phyloP scores from a whole-genome alignment of 2,888 invertebrate genomes.

The Deroplatys truncata region DNA sequence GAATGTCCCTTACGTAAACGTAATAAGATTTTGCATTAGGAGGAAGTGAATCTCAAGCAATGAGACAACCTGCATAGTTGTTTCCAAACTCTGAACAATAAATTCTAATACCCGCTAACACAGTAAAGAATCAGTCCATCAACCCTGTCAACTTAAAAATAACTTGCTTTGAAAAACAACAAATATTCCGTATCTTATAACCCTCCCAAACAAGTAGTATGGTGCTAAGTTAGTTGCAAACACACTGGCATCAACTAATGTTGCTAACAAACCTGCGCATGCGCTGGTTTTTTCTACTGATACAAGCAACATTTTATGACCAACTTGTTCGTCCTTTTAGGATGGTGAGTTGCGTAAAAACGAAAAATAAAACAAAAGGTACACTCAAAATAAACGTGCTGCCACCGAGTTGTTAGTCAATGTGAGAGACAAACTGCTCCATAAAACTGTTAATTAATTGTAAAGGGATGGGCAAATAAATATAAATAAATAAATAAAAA shows the following conservation, averaged over 20 bases:
- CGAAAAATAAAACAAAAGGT: background rate
- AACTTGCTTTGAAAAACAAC: too few species aligned
- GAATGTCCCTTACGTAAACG: too few species aligned
- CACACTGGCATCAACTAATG: background rate
- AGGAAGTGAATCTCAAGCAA: too few species aligned
- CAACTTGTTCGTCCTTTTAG: background rate
- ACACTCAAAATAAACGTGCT: background rate
- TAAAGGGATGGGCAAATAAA: constrained; percentile 28
- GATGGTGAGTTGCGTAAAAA: background rate
- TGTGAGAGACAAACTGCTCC: background rate
- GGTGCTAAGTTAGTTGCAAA: background rate
- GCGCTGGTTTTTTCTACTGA: background rate
- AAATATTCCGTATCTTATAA: too few species aligned
- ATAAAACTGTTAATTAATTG: constrained; percentile 19
- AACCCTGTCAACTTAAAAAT: too few species aligned
- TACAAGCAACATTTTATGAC: background rate
- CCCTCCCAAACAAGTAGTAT: background rate
- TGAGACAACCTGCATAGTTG: too few species aligned
- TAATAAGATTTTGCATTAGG: too few species aligned
- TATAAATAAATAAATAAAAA: constrained; percentile 1
- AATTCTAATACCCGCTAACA: too few species aligned
- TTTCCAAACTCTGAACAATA: too few species aligned
- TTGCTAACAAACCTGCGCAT: background rate
- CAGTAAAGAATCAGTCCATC: too few species aligned
- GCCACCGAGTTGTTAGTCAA: background rate